Percentiles rank a stretch among this genome's conserved stretches.
phyloP scores from a whole-genome alignment of 2,797 vertebrate genomes.

The Phrynocephalus vlangalii region DNA sequence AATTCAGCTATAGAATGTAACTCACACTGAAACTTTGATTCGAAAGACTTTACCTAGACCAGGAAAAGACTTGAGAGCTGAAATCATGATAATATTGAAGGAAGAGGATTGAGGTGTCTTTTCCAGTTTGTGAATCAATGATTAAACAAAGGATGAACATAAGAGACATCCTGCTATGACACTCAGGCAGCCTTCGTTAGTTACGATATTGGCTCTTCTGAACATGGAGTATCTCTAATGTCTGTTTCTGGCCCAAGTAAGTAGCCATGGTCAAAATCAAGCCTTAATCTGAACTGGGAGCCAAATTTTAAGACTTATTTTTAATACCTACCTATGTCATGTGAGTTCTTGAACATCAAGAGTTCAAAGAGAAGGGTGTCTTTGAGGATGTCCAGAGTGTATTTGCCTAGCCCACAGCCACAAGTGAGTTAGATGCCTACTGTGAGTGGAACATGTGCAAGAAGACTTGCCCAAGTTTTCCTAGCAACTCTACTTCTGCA shows the following conservation, averaged over 20 bases:
- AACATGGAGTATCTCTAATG: too few species aligned
- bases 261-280: neutral
- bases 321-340: neutral
- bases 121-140: too few species aligned
- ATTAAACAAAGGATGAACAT: neutral
- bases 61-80: neutral
- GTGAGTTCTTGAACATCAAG: neutral
- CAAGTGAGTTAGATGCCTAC: too few species aligned
- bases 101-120: too few species aligned
- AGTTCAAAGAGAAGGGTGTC: neutral
- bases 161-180: neutral
- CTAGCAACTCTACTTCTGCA: constrained; percentile 49
- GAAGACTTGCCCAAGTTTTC: constrained; percentile 40
- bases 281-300: neutral
- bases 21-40: neutral
- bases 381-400: neutral
- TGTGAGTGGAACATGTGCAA: constrained; percentile 31
- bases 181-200: too few species aligned
- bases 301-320: neutral
- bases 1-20: neutral
- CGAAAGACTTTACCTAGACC: neutral
- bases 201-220: too few species aligned
- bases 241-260: neutral
- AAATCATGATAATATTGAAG: too few species aligned
- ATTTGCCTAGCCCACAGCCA: neutral